phyloP scores from a whole-genome alignment of 1,140 invertebrate genomes.

The Neodiprion lecontei region DNA sequence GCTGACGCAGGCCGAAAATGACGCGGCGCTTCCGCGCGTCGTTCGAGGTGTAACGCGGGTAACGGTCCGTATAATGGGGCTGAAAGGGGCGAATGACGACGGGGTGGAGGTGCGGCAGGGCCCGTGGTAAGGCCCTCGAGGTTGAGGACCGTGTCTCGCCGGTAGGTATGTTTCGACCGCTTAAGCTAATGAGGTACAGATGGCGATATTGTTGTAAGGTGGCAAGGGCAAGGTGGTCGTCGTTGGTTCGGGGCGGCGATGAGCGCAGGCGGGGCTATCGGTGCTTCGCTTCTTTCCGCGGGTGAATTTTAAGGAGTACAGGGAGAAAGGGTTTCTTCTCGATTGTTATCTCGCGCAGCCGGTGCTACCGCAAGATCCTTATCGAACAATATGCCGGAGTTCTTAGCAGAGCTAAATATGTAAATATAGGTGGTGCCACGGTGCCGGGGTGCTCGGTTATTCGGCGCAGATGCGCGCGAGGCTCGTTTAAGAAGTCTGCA shows the following conservation, averaged over 20 bases:
- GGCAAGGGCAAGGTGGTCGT: constrained; percentile 34
- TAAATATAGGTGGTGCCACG: not conserved
- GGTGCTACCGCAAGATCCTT: constrained; percentile 27
- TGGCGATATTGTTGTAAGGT: constrained; percentile 36
- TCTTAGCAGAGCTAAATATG: constrained; percentile 1
- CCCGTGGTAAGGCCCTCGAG: too few relatives aligned
- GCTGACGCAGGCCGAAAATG: too few relatives aligned
- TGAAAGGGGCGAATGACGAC: not conserved
- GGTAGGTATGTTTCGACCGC: constrained; percentile 38
- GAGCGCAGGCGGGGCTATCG: constrained; percentile 24
- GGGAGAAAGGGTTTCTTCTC: constrained; percentile 23
- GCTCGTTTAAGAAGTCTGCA: not conserved
- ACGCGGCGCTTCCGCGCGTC: too few relatives aligned
- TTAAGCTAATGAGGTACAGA: constrained; percentile 49
- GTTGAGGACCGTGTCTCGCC: too few relatives aligned
- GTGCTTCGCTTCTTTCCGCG: not conserved
- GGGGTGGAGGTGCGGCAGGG: too few relatives aligned
- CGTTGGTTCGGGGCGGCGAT: not conserved
- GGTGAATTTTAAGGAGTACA: not conserved
- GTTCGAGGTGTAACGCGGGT: too few relatives aligned
- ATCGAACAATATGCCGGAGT: constrained; percentile 16
- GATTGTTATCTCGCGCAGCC: constrained; percentile 41
- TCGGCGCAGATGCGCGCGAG: constrained; percentile 13
- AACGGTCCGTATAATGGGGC: too few relatives aligned
- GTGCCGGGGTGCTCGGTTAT: not conserved